Percentiles rank a stretch among this genome's conserved stretches.
phyloP scores from a whole-genome alignment of 2,888 invertebrate species.

The Drosophila limbata region DNA sequence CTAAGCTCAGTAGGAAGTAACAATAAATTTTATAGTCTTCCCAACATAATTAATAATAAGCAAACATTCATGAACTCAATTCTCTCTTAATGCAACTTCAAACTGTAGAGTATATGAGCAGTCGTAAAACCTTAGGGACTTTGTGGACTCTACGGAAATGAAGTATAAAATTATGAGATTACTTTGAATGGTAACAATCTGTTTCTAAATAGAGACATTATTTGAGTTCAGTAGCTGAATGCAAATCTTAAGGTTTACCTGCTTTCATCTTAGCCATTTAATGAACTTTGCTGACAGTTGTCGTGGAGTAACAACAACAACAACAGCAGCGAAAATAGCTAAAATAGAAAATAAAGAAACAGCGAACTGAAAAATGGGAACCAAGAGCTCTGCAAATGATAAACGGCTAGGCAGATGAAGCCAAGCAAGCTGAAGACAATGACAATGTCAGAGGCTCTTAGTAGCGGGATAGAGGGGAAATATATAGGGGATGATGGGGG shows the following conservation, averaged over 20 bases:
- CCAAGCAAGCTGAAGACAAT: constrained; percentile 55
- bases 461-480: not conserved
- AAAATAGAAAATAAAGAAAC: constrained; percentile 20
- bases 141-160: constrained; percentile 19
- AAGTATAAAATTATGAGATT: constrained; percentile 31
- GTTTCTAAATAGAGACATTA: constrained; percentile 26
- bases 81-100: not conserved
- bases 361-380: constrained; percentile 36
- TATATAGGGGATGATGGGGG: not conserved
- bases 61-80: not conserved
- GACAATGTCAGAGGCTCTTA: constrained; percentile 32
- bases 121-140: not conserved
- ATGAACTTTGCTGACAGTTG: constrained; percentile 65
- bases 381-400: constrained; percentile 56
- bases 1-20: not conserved
- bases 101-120: not conserved
- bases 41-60: not conserved
- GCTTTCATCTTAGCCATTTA: constrained; percentile 38
- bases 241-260: constrained; percentile 40
- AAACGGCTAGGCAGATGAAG: constrained; percentile 71
- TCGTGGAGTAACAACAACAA: constrained; percentile 8
- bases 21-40: not conserved
- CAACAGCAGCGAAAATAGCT: constrained; percentile 6
- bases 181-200: constrained; percentile 27
- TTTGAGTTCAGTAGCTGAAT: constrained; percentile 12